These are phyloP conservation scores for Polymixis lichenea DNA, from an alignment of 2,888 invertebrate species.

Conservation along the genomic window DNA sequence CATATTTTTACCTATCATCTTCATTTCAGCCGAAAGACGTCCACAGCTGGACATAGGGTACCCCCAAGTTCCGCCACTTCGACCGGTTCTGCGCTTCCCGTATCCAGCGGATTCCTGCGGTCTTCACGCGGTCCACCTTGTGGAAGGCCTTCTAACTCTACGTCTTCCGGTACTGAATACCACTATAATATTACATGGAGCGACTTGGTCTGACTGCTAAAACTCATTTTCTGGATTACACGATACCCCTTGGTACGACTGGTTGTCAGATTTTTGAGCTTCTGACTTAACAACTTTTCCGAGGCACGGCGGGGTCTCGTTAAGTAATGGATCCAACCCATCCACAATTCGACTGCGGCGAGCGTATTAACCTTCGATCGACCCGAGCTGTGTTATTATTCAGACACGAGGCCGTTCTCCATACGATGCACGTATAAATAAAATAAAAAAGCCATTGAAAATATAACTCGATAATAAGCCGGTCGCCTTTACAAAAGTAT, in stretches of 20 bases:
- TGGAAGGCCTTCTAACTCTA: no score
- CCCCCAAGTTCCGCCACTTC: no score
- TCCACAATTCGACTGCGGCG: neutral
- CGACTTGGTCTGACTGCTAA: neutral
- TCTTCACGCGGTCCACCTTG: no score
- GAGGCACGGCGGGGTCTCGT: neutral
- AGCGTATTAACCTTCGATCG: neutral
- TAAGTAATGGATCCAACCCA: no score
- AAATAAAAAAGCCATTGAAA: slow-evolving; percentile 41
- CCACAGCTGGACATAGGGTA: no score
- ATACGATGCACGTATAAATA: slow-evolving; percentile 13
- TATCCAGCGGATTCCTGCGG: no score
- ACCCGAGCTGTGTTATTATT: neutral
- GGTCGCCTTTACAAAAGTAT: slow-evolving; percentile 34
- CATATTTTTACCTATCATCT: neutral
- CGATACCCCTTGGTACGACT: neutral
- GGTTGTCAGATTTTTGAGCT: neutral
- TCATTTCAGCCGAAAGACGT: no score
- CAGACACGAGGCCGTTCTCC: neutral
- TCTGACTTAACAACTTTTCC: neutral
- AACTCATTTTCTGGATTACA: neutral
- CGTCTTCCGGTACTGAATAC: neutral
- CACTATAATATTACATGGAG: neutral
- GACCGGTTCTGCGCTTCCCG: no score
- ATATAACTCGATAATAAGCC: slow-evolving; percentile 41